Evolutionary conservation across 2,888 invertebrate species (phyloP).

Genomic region (Tiliacea aurago): DNA sequence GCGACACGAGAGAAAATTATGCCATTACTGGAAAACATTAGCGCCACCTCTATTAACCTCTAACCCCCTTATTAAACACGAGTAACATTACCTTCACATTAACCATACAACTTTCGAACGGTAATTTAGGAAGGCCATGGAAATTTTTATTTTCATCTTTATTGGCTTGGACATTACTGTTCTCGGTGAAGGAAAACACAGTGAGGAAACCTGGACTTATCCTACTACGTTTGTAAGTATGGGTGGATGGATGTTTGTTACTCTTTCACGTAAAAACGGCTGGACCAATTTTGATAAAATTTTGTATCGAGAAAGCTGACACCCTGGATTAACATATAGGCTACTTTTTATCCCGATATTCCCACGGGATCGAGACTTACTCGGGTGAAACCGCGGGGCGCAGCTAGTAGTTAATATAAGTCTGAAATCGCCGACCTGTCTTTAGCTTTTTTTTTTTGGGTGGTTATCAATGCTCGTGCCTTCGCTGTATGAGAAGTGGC

Average conservation of each 20-base stretch:
- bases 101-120: not conserved
- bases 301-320: too few relatives aligned
- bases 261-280: too few relatives aligned
- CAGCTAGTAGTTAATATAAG: too few relatives aligned
- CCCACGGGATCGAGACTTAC: too few relatives aligned
- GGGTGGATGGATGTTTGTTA: too few relatives aligned
- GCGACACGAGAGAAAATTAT: slow-evolving; percentile 1
- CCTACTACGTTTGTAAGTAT: too few relatives aligned
- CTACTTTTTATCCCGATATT: too few relatives aligned
- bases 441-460: not conserved
- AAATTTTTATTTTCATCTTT: not conserved
- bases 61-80: not conserved
- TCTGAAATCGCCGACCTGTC: not conserved
- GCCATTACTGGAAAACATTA: not conserved
- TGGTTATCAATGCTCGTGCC: not conserved
- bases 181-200: not conserved
- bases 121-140: not conserved
- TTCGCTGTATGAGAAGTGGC: not conserved
- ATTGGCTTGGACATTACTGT: not conserved
- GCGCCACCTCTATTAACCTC: not conserved
- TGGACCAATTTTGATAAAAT: too few relatives aligned
- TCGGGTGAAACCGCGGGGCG: too few relatives aligned
- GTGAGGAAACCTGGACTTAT: not conserved
- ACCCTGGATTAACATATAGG: too few relatives aligned
- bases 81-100: not conserved